phyloP scores from a whole-genome alignment of 1,140 invertebrate species.

The Cydia splendana region DNA sequence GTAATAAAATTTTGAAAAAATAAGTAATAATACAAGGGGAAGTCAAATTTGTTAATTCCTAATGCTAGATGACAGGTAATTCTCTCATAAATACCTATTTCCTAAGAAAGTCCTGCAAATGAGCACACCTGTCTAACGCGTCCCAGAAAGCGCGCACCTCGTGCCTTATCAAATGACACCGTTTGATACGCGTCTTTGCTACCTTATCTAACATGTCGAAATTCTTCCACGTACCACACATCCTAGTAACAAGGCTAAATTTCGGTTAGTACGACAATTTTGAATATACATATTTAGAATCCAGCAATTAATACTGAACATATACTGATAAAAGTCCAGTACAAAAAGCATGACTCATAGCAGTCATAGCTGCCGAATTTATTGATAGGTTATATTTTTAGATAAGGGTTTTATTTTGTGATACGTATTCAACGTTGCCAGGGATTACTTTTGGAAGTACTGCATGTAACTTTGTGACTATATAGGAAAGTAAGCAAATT shows the following conservation, averaged over 20 bases:
- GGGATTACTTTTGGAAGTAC: background rate
- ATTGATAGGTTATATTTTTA: background rate
- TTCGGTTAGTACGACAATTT: background rate
- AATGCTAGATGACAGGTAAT: no score
- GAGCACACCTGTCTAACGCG: conserved; percentile 47
- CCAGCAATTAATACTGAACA: background rate
- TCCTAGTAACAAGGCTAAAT: conserved; percentile 41
- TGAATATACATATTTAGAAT: background rate
- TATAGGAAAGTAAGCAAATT: conserved; percentile 54
- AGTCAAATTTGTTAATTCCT: no score
- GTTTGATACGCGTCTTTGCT: conserved; percentile 71
- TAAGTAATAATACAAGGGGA: no score
- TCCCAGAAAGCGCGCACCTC: conserved; percentile 66
- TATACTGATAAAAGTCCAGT: background rate
- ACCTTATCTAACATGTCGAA: conserved; percentile 76
- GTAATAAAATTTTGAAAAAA: no score
- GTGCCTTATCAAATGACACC: conserved; percentile 75
- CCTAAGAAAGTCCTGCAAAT: background rate
- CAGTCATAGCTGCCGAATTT: background rate
- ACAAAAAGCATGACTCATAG: background rate
- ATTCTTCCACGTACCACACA: conserved; percentile 73
- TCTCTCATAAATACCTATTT: background rate
- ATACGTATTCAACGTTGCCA: background rate
- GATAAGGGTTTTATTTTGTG: background rate
- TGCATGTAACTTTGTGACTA: background rate